Base-by-base conservation (phyloP, 2,888 invertebrate species). In the Perizoma flavofasciatum region DNA sequence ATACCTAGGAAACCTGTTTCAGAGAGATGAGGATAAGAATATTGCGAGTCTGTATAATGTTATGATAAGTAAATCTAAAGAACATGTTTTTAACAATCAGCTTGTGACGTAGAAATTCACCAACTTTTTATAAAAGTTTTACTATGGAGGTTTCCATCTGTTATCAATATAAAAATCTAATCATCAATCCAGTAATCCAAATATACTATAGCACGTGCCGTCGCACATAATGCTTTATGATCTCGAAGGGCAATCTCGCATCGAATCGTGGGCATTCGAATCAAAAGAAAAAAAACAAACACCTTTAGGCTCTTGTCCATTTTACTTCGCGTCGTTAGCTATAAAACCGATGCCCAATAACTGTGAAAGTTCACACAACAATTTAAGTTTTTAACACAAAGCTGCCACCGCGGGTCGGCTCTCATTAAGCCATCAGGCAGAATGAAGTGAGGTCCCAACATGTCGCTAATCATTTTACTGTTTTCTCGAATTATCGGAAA, bases 351-450 rank as follows among this genome's bases (percentile, higher is more conserved):
- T 82, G 77, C 71, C 79, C 85, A 73, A 88, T 85, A 79, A 79
- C 87, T 91, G 92, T 91, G 91, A 91, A 90, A 91, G 90, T 91
- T 92, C 91, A 92, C 92, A 90, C 86, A 84, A 88, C 86, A 89
- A 91, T 92, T 89, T 83, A 82, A 81, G 72, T 81, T 91, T 90
- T 92, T 92, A 89, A 90, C 92, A 92, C 89, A 72, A 75, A 70
- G 70, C 74, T 78, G 88, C 85, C 85, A 86, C 85, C 74, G 83
- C 72, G 76, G 64, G 68, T 65, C 71, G 75, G 69, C 68, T 71
- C 87, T 89, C 89, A 89, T 91, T 90, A 91, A 78, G 71, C 68
- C 55, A 64, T 22, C 70, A 66, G 69, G 69, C 66, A 66, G 71
- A 62, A 65, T 67, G 66, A 69, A 66, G 74, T 73, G 74, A 66